Base-by-base conservation (phyloP, 2,888 invertebrate genomes). In the Thera obeliscata region DNA sequence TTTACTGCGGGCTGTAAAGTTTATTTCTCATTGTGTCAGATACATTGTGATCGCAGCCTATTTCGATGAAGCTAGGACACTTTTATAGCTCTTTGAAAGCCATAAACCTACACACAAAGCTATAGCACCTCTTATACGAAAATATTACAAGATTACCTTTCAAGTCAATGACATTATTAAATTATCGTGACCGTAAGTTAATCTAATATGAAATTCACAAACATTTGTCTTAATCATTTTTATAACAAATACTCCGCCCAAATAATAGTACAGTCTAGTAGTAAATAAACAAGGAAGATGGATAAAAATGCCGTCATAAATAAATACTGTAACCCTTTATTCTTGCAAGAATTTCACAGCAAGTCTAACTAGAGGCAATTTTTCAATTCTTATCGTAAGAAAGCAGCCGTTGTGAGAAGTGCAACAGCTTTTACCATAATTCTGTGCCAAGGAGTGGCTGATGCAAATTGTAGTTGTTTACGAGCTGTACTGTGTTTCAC, bases 391-490 rank as follows among this genome's bases (percentile, higher is more conserved):
- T 56, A 56, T 65, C 35, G 6, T 22, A 64, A 9, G 59, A 46
- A 33, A n/a, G 6, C 9, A 64, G 50, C 55, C 11, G 4, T 52
- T 36, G 35, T 59, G 41, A 54, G 54, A 41, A 64, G 59, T 56
- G 59, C 49, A 59, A 55, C 22, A 59, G 59, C 64, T 59, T 52
- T 54, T 55, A 46, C 54, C 54, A 54, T 61, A 55, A 46, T 61
- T 22, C 64, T 60, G 64, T 59, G 59, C 11, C 56, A 9, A 57
- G 33, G 56, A 50, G 56, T 52, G 50, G 56, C 55, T 60, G 63
- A 71, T 73, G 73, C 71, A 71, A 73, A 73, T 73, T 71, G 69
- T 67, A 62, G 56, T 67, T 71, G 69, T 73, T 73, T 73, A 73
- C 71, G 73, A 73, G 73, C 69, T 67, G 69, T 65, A 54, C 69